Evolutionary conservation across 1,140 invertebrate species (phyloP), one percentile per base, ranked within the genome.

Genomic region (Solen grandis): DNA sequence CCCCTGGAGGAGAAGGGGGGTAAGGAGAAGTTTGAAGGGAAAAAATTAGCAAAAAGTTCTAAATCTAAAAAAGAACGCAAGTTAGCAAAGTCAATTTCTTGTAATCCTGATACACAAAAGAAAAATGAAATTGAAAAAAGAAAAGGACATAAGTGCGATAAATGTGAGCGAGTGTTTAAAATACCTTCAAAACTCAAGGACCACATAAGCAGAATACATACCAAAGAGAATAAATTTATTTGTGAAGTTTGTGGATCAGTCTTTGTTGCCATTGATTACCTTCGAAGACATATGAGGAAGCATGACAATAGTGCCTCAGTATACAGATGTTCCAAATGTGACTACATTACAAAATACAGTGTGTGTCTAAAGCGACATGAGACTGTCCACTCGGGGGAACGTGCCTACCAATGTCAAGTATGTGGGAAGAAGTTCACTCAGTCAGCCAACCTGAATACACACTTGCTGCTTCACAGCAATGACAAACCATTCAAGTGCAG

Each of bases 381-480:
- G 36, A 60, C 76, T 41, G 82, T 73, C 55, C 88, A 89, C 60
- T 79, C 80, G 10, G 84, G 86, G 1, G 81, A 87, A 54, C 87
- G 84, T 74, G 85, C 84, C 59, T 86, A 81, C 60, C 41, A 46
- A 19, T 46, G 41, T 46, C 41, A 46, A 46, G 19, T 46, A 19
- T 46, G 41, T 19, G 41, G 41, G 8, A 46, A 46, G 41, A 8
- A 46, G 41, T 19, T 46, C 8, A 46, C 8, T 8, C 19, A 8
- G 8, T 10, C 8, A 8, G 8, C 41, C 8, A 19, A 8, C 19
- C 41, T 46, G 19, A 19, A 46, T 8, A 46, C 19, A 19, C 92
- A 93, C 76, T 83, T 85, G 82, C 59, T 86, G 31, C 81, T 88
- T 29, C 92, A 93, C 76, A 89, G 83, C 0, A 90, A 88, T 1